phyloP scores from a whole-genome alignment of 2,888 invertebrate genomes.

The Nineta flava region DNA sequence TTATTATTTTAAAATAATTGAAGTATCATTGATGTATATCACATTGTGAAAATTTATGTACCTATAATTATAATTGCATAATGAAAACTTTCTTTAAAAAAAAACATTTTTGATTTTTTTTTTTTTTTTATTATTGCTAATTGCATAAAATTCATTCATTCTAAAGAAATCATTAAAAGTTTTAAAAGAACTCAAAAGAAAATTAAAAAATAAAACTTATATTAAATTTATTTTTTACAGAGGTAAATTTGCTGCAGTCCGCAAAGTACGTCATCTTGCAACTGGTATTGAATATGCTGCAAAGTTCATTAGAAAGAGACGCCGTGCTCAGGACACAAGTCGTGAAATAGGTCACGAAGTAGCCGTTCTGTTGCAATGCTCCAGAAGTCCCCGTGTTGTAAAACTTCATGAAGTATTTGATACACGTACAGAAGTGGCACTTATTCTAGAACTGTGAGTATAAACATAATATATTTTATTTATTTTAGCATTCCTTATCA shows the following conservation, averaged over 20 bases:
- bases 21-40: no score
- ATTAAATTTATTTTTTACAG: constrained; percentile 41
- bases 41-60: no score
- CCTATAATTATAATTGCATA: no score
- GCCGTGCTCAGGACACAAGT: constrained; percentile 70
- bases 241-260: constrained; percentile 92
- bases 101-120: no score
- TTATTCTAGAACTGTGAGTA: constrained; percentile 79
- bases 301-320: constrained; percentile 83
- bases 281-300: constrained; percentile 88
- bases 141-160: background rate
- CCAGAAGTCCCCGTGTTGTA: constrained; percentile 71
- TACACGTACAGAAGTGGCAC: constrained; percentile 57
- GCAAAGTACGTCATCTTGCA: constrained; percentile 73
- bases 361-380: constrained; percentile 76
- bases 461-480: background rate
- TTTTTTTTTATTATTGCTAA: background rate
- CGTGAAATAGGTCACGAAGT: constrained; percentile 89
- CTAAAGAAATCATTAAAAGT: background rate
- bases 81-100: no score
- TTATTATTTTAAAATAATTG: no score
- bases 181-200: no score
- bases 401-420: constrained; percentile 80
- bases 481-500: no score
- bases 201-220: background rate